A percentile compares a stretch with the other conserved stretches of the same genome.
These are phyloP conservation scores for Plemyria rubiginata DNA, from an alignment of 2,888 invertebrate species.

Conservation along the genomic window DNA sequence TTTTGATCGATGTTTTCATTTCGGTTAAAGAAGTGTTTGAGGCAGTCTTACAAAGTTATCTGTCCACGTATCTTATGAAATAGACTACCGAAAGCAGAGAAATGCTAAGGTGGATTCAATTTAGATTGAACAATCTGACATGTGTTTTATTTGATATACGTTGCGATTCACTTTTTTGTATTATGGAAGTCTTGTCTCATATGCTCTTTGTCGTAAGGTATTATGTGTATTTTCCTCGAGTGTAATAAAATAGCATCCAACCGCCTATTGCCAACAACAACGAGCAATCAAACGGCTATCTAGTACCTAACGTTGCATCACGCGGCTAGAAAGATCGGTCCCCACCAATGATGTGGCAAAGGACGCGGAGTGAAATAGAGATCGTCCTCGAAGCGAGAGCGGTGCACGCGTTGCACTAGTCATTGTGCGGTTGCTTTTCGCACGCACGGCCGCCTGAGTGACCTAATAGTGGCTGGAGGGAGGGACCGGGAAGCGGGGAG, in stretches of 20 bases:
- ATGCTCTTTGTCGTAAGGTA: neutral
- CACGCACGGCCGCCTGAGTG: conserved; percentile 82
- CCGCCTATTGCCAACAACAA: conserved; percentile 47
- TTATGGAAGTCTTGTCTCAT: neutral
- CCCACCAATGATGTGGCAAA: conserved; percentile 82
- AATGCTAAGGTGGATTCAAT: neutral
- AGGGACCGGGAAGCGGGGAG: conserved; percentile 79
- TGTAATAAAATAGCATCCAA: conserved; percentile 25
- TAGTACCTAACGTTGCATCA: conserved; percentile 76
- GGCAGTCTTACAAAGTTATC: neutral
- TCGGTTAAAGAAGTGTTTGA: no score
- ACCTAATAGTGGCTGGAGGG: conserved; percentile 84
- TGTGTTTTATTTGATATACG: neutral
- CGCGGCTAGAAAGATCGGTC: conserved; percentile 82
- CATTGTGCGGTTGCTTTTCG: conserved; percentile 82
- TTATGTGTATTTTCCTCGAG: conserved; percentile 18
- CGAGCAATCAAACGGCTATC: conserved; percentile 65
- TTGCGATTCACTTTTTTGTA: neutral
- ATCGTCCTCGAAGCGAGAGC: conserved; percentile 85
- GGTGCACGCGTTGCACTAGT: conserved; percentile 83
- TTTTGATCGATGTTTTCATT: no score
- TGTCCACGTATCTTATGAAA: neutral
- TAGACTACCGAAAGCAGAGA: neutral
- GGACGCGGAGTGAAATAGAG: conserved; percentile 84
- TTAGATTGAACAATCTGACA: neutral